Conservation (phyloP, 1,140 invertebrate genomes). For the Listronotus oregonensis region DNA sequence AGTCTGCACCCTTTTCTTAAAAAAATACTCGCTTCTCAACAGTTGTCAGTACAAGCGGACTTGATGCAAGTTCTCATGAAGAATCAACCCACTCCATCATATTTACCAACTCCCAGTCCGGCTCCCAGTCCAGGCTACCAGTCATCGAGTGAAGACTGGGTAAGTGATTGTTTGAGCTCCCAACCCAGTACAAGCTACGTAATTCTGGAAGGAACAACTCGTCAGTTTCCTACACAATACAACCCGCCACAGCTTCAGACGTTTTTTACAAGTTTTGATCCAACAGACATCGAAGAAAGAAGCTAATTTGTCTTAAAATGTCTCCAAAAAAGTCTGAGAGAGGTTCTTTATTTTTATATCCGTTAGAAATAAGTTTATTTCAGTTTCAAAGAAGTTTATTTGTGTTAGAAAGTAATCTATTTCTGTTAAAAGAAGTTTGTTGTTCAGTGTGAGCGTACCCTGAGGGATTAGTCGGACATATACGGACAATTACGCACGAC, state of each 20-base stretch:
- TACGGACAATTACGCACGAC: no score
- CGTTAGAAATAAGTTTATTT: no score
- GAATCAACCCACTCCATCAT: background rate
- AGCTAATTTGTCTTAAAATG: no score
- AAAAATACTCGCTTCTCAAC: background rate
- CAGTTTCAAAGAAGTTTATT: no score
- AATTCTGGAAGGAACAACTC: background rate
- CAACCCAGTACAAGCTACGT: background rate
- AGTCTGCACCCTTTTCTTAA: background rate
- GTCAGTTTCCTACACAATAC: background rate
- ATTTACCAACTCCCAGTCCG: no score
- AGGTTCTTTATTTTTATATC: no score
- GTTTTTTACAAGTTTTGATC: conserved; percentile 5
- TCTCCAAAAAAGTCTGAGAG: no score
- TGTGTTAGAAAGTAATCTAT: no score
- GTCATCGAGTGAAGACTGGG: background rate
- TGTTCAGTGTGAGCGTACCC: no score
- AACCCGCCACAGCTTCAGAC: background rate
- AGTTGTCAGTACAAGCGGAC: background rate
- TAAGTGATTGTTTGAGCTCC: background rate
- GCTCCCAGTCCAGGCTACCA: background rate
- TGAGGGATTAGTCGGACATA: no score
- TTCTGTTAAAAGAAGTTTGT: no score
- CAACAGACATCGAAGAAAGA: no score
- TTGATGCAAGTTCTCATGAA: conserved; percentile 4